Conservation (phyloP, 2,888 invertebrate genomes). For the Hirtodrosophila duncani region DNA sequence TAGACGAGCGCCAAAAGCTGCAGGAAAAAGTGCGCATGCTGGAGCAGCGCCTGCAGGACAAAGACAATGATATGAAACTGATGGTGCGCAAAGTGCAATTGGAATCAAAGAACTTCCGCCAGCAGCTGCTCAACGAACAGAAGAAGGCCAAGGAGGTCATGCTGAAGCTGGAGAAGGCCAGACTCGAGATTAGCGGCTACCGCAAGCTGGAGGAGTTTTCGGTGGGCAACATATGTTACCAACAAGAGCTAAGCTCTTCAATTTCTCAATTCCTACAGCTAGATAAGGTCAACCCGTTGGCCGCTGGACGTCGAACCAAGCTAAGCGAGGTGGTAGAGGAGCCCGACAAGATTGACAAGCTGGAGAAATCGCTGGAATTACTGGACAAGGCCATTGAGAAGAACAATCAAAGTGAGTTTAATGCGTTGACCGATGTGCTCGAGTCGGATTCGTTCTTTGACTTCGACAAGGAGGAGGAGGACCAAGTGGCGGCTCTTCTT, state of each 20-base stretch:
- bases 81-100: constrained; percentile 85
- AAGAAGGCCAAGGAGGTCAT: constrained; percentile 85
- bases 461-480: constrained; percentile 42
- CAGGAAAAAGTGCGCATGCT: constrained; percentile 82
- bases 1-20: constrained; percentile 86
- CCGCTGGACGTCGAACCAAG: constrained; percentile 47
- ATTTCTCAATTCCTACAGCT: neutral
- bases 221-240: constrained; percentile 39
- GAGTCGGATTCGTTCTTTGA: constrained; percentile 46
- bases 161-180: constrained; percentile 81
- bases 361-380: constrained; percentile 57
- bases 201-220: constrained; percentile 74
- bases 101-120: constrained; percentile 86
- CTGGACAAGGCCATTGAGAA: constrained; percentile 64
- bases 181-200: constrained; percentile 72
- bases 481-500: too few species aligned
- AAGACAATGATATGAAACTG: constrained; percentile 83
- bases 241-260: neutral
- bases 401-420: constrained; percentile 50
- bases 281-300: constrained; percentile 49
- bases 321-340: constrained; percentile 38
- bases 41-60: constrained; percentile 80
- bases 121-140: constrained; percentile 84
- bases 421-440: constrained; percentile 52
- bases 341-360: constrained; percentile 55